phyloP scores from a whole-genome alignment of 30 jellyfish, hydroid and myxozoan species.

The Turritopsis dohrnii region DNA sequence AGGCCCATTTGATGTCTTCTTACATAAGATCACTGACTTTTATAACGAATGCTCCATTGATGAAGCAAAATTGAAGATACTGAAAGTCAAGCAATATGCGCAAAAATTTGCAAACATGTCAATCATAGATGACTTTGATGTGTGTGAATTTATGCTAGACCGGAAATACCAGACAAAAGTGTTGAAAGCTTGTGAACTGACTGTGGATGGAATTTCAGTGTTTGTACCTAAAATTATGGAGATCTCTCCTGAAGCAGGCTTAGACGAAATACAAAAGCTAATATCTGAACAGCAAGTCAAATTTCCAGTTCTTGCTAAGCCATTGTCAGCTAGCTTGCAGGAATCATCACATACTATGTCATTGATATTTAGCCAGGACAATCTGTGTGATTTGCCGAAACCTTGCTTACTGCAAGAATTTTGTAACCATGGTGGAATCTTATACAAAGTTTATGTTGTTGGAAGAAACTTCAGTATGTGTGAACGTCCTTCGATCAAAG shows the following conservation, averaged over 20 bases:
- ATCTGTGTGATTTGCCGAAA: slow-evolving; percentile 37
- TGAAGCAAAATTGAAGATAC: slow-evolving; percentile 38
- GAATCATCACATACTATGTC: slow-evolving; percentile 75
- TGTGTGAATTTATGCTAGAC: slow-evolving; percentile 28
- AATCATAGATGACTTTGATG: slow-evolving; percentile 53
- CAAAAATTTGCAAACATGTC: slow-evolving; percentile 15
- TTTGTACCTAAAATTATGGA: slow-evolving; percentile 75
- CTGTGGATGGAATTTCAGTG: slow-evolving; percentile 37
- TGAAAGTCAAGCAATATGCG: slow-evolving; percentile 35
- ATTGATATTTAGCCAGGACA: slow-evolving; percentile 43
- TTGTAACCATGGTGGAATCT: slow-evolving; percentile 72
- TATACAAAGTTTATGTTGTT: slow-evolving; percentile 61
- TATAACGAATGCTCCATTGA: slow-evolving; percentile 39
- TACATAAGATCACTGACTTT: slow-evolving; percentile 80
- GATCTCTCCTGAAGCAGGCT: slow-evolving; percentile 8
- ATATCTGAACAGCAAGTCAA: slow-evolving; percentile 23
- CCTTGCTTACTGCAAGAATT: slow-evolving; percentile 92
- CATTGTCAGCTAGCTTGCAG: slow-evolving; percentile 64
- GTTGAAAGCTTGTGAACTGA: slow-evolving; percentile 45
- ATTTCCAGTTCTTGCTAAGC: slow-evolving; percentile 70
- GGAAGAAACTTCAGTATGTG: slow-evolving; percentile 54
- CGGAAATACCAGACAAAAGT: slow-evolving; percentile 38
- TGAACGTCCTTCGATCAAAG: slow-evolving; percentile 87
- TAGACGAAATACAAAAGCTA: slow-evolving; percentile 16
- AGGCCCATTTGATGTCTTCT: slow-evolving; percentile 81